Base-by-base conservation (phyloP, 1,140 invertebrate species). In the Platyura marginata region DNA sequence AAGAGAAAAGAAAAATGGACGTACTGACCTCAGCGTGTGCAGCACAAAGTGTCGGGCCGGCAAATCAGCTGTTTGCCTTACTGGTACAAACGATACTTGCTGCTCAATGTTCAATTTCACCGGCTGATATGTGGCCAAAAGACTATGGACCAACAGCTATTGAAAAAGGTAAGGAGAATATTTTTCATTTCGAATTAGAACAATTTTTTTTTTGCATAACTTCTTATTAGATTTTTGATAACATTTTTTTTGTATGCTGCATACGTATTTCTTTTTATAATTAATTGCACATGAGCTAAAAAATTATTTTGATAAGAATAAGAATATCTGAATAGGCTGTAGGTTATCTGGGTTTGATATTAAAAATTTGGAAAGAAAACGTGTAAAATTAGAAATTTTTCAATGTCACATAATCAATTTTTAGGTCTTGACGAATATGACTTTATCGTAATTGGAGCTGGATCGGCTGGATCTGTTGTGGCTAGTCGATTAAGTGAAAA, bases 401-500 rank as follows among this genome's bases (percentile, higher is more conserved):
- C 6, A 29, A 29, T 29, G 25, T 13, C 6, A 29, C 13, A 13
- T 13, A 13, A 29, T 29, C 25, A 13, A 6, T 8, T 29, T 29
- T 29, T 29, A 29, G 25, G 25, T 29, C 25, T 29, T 13, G 25
- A 29, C 6, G 29, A 39, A 22, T 44, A 38, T 18, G 46, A 47
- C 42, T 47, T 47, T 21, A 47, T 47, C 21, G 19, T 47, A 3
- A 25, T 47, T 21, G 46, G 46, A 10, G n/a, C 38, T 23, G 38
- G 38, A 22, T 22, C 21, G 6, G 20, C 38, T 21, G 71, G 71
- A 0, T 70, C 70, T 10, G 62, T 73, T 18, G 48, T 78, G 5
- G 74, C 74, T 13, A 67, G 63, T 42, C 59, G 70, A 19, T 53
- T 78, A 3, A 65, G 67, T 15, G 69, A 71, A 46, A 57, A 69